Percentiles rank a stretch among this genome's conserved stretches.
Conservation (phyloP, 2,113 vertebrate species). For the Turnix velox region DNA sequence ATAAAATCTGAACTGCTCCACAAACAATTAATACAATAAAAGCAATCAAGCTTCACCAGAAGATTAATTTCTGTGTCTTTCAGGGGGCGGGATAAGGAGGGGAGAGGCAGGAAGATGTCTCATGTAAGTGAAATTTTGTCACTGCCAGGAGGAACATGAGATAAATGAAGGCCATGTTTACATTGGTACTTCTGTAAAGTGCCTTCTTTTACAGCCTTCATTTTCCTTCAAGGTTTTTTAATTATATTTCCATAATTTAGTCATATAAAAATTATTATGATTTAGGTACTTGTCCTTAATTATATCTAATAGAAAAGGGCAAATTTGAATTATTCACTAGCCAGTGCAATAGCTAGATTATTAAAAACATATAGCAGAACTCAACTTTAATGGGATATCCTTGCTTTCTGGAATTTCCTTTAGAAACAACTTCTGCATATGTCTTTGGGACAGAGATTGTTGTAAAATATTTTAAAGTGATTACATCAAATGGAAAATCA, state of each 20-base stretch:
- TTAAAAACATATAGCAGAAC: background rate
- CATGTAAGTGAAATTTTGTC: background rate
- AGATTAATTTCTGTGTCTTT: background rate
- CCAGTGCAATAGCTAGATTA: background rate
- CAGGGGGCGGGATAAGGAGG: accelerated
- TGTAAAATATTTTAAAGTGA: constrained; percentile 8
- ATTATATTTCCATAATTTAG: background rate
- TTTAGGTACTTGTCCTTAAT: background rate
- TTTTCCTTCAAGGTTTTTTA: constrained; percentile 5
- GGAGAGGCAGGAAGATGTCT: background rate
- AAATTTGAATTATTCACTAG: background rate
- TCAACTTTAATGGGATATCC: background rate
- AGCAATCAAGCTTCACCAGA: background rate
- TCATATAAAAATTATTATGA: background rate
- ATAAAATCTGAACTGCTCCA: background rate
- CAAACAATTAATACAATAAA: background rate
- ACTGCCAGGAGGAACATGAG: background rate
- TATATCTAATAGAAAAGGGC: background rate
- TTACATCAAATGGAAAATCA: background rate
- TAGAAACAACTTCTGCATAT: background rate
- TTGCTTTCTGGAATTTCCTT: background rate
- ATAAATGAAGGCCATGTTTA: background rate
- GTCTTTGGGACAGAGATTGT: background rate
- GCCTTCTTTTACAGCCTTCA: background rate
- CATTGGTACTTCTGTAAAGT: background rate